phyloP scores from a whole-genome alignment of 1,140 invertebrate species.

The Globodera ellingtonae region DNA sequence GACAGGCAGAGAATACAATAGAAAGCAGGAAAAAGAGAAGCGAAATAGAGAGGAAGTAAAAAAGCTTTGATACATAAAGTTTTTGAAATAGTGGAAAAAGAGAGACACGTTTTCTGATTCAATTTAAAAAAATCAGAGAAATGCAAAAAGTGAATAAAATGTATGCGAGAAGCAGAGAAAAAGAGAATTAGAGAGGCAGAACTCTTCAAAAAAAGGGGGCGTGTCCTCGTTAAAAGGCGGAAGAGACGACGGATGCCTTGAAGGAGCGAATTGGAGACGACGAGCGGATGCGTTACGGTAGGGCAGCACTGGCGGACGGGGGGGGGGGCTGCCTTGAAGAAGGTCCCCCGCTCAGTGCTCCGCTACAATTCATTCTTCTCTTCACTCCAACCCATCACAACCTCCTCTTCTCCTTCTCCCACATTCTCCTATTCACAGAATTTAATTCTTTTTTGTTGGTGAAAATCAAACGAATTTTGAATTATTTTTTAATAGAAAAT shows the following conservation, averaged over 20 bases:
- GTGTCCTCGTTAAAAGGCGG: not conserved
- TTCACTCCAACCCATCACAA: not conserved
- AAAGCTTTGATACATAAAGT: no score
- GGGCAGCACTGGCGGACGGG: not conserved
- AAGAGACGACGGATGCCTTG: not conserved
- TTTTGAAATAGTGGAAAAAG: no score
- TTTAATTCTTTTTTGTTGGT: not conserved
- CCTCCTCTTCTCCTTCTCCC: not conserved
- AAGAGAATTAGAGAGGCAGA: not conserved
- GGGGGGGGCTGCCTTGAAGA: slow-evolving; percentile 1
- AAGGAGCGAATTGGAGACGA: not conserved
- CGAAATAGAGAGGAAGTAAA: no score
- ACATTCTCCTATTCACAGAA: not conserved
- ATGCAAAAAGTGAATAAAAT: no score
- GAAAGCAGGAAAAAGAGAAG: no score
- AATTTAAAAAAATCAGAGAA: no score
- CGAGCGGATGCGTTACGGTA: not conserved
- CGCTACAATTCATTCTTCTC: not conserved
- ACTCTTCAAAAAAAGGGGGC: not conserved
- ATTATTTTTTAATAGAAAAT: not conserved
- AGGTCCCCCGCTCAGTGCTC: not conserved
- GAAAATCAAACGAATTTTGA: not conserved
- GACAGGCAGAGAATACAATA: no score
- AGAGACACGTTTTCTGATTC: no score
- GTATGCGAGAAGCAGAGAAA: not conserved